Evolutionary conservation across 2,113 vertebrate genomes (phyloP).

Genomic region (Ceratotherium simum): DNA sequence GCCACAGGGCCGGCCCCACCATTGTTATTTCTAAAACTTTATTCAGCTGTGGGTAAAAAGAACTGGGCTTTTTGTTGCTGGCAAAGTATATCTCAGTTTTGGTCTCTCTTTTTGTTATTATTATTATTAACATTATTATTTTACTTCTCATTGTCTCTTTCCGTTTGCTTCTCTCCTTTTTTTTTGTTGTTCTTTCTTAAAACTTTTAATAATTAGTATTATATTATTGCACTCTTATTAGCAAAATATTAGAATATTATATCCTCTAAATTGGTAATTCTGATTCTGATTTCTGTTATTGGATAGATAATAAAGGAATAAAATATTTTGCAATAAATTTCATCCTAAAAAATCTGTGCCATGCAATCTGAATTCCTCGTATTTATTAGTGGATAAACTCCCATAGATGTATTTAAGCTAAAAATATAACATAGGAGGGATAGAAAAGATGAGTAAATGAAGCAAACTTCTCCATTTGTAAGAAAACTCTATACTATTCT

Average conservation of each 20-base stretch:
- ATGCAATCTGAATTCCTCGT: neutral
- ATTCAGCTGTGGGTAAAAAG: neutral
- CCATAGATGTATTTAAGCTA: neutral
- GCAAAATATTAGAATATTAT: slow-evolving; percentile 2
- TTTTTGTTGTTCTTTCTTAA: neutral
- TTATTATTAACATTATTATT: neutral
- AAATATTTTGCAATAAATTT: neutral
- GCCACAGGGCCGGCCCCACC: too few species aligned
- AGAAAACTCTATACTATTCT: neutral
- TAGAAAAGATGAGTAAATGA: slow-evolving; percentile 40
- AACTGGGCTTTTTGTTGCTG: neutral
- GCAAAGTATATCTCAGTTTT: neutral
- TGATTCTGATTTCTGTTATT: slow-evolving; percentile 21
- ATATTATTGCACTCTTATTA: neutral
- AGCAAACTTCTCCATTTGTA: neutral
- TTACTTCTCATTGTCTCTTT: neutral
- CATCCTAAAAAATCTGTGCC: neutral
- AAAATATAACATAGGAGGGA: neutral
- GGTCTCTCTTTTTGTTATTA: neutral
- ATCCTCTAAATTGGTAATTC: neutral
- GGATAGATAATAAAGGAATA: slow-evolving; percentile 12
- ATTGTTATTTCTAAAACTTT: neutral
- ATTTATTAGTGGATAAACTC: neutral
- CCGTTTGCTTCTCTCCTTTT: neutral
- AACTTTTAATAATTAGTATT: neutral